Evolutionary conservation across 2,888 invertebrate species (phyloP).

Genomic region (Athripsodes cinereus): DNA sequence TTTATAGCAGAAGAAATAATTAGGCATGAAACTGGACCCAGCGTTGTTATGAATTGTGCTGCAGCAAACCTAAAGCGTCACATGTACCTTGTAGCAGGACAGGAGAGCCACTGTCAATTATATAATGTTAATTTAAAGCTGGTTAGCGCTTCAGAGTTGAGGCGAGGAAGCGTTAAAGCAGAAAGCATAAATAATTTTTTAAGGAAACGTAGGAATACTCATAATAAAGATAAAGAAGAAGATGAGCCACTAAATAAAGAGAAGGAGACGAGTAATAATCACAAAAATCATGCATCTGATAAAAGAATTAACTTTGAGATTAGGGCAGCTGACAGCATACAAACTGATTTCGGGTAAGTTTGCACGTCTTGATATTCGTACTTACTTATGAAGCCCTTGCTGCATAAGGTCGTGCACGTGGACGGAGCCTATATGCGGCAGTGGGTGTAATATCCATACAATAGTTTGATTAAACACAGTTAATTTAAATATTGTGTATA

Average conservation of each 20-base stretch:
- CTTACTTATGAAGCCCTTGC: too few species aligned
- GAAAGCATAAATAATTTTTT: constrained; percentile 42
- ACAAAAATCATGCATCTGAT: constrained; percentile 40
- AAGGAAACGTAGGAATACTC: constrained; percentile 44
- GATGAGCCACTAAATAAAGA: constrained; percentile 31
- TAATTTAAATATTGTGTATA: too few species aligned
- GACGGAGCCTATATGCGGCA: too few species aligned
- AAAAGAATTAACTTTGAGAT: constrained; percentile 69
- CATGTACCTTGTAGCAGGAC: constrained; percentile 80
- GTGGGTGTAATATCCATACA: too few species aligned
- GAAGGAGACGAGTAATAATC: constrained; percentile 41
- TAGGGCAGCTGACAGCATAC: constrained; percentile 71
- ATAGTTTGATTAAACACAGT: too few species aligned
- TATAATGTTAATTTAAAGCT: constrained; percentile 65
- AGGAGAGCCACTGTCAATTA: constrained; percentile 85
- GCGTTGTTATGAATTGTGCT: constrained; percentile 89
- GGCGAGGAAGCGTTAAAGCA: constrained; percentile 50
- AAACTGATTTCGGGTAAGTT: constrained; percentile 73
- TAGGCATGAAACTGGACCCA: constrained; percentile 81
- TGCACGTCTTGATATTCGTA: too few species aligned
- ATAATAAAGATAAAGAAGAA: constrained; percentile 47
- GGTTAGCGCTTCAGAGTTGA: constrained; percentile 51
- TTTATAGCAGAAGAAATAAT: constrained; percentile 85
- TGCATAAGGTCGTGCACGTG: too few species aligned
- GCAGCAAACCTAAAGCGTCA: constrained; percentile 66